Percentiles rank a stretch among this genome's conserved stretches.
These are phyloP conservation scores for Redunca redunca DNA, from an alignment of 2,113 vertebrate species.

Conservation along the genomic window DNA sequence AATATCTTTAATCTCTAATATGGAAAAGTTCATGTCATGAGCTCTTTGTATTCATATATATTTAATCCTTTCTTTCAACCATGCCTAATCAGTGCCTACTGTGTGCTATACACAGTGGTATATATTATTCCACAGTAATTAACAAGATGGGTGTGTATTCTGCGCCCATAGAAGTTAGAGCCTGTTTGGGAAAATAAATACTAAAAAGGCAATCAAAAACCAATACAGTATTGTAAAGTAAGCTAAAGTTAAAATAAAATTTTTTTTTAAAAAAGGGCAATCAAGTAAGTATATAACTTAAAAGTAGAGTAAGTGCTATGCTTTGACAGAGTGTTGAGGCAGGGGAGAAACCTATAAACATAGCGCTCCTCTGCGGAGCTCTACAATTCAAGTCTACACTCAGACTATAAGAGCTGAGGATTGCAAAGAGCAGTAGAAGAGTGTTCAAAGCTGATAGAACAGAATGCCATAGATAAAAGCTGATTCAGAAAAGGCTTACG, in stretches of 20 bases:
- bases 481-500: neutral
- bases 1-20: neutral
- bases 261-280: neutral
- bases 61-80: neutral
- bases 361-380: neutral
- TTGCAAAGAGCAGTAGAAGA: neutral
- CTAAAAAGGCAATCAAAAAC: neutral
- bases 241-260: no score
- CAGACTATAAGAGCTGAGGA: neutral
- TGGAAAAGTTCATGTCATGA: neutral
- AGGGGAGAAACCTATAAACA: neutral
- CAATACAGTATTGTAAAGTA: no score
- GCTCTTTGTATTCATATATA: neutral
- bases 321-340: neutral
- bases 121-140: neutral
- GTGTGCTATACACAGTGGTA: neutral
- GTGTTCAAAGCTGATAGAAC: neutral
- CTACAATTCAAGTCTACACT: neutral
- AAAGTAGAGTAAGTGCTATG: neutral
- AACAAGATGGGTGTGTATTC: neutral
- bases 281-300: neutral
- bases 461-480: neutral
- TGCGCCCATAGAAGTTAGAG: neutral
- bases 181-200: neutral
- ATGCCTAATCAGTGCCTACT: neutral